phyloP scores from a whole-genome alignment of 2,888 invertebrate species.

The Eupsilia transversa region DNA sequence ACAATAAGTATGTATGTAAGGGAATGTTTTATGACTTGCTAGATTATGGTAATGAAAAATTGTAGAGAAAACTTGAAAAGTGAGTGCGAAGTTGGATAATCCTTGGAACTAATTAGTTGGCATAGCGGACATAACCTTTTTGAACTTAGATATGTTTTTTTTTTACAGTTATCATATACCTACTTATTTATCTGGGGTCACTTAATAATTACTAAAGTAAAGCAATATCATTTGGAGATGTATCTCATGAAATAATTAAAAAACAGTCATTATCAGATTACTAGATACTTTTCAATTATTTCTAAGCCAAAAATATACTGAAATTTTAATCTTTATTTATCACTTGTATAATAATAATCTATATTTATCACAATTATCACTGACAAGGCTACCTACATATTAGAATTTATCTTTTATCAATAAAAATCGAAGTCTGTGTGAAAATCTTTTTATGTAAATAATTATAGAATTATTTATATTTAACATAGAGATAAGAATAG shows the following conservation, averaged over 20 bases:
- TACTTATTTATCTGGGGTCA: too few species aligned
- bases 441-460: too few species aligned
- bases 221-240: neutral
- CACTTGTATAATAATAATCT: neutral
- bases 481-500: too few species aligned
- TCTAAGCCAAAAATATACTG: neutral
- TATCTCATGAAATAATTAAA: neutral
- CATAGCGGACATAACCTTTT: neutral
- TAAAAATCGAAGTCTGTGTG: constrained; percentile 1
- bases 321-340: constrained; percentile 17
- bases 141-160: neutral
- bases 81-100: too few species aligned
- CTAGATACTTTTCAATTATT: too few species aligned
- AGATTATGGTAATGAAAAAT: constrained; percentile 4
- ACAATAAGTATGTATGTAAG: constrained; percentile 23
- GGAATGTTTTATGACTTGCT: constrained; percentile 23
- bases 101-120: too few species aligned
- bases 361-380: neutral
- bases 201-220: neutral
- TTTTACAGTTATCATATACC: neutral
- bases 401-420: constrained; percentile 10
- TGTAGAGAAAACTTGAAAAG: neutral
- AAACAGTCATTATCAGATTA: neutral
- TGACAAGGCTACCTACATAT: neutral
- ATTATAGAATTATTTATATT: too few species aligned